phyloP scores from a whole-genome alignment of 2,797 vertebrate species.

The Sebastes kiyomatsui region DNA sequence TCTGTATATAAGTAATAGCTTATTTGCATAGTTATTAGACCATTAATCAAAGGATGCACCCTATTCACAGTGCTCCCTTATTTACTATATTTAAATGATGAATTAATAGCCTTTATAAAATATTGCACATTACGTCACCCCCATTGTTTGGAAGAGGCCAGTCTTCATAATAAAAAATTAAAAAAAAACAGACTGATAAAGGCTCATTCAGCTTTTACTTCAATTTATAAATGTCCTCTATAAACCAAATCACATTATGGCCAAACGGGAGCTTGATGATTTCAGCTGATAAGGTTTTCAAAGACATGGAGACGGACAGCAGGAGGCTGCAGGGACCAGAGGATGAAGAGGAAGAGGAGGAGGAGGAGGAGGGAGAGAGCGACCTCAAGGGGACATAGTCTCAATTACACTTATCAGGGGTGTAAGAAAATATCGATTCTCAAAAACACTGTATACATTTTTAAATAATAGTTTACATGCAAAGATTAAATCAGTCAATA shows the following conservation, averaged over 20 bases:
- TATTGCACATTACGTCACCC: slow-evolving; percentile 25
- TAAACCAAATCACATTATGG: background rate
- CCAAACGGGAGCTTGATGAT: slow-evolving; percentile 32
- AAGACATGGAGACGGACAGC: slow-evolving; percentile 21
- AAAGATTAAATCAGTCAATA: too few species aligned
- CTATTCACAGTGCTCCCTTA: background rate
- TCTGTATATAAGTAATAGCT: background rate
- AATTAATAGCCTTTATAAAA: background rate
- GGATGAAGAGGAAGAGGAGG: background rate
- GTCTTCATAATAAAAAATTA: background rate
- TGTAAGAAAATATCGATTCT: too few species aligned
- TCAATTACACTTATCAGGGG: slow-evolving; percentile 29
- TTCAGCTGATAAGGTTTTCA: slow-evolving; percentile 50
- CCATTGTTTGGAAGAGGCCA: background rate
- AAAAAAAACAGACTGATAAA: background rate
- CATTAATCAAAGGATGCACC: background rate
- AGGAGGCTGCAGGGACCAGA: slow-evolving; percentile 10
- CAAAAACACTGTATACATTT: too few species aligned
- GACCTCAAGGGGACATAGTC: slow-evolving; percentile 54
- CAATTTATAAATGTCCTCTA: background rate
- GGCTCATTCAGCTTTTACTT: background rate
- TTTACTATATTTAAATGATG: background rate
- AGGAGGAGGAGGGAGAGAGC: slow-evolving; percentile 30
- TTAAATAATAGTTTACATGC: too few species aligned
- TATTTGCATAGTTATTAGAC: background rate